Percentiles rank a stretch among this genome's conserved stretches.
phyloP scores from a whole-genome alignment of 2,113 vertebrate species.

The Boleophthalmus pectinirostris region DNA sequence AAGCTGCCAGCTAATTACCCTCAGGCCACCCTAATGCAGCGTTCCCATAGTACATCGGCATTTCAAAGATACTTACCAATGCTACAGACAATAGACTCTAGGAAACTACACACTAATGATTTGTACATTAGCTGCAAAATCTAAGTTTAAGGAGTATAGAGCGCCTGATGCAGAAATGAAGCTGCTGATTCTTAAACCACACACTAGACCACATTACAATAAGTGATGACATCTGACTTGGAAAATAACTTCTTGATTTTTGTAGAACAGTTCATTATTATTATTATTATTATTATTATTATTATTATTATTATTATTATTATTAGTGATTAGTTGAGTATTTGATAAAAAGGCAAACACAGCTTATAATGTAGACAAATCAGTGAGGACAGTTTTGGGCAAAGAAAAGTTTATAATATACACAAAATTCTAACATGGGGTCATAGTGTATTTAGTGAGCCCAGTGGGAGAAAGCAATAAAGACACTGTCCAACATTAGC shows the following conservation, averaged over 20 bases:
- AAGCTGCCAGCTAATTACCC: constrained; percentile 32
- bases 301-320: too few relatives aligned
- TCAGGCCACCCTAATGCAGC: background rate
- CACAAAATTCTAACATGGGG: too few relatives aligned
- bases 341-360: background rate
- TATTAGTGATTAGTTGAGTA: too few relatives aligned
- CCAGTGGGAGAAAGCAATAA: constrained; percentile 8
- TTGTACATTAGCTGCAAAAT: background rate
- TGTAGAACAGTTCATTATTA: too few relatives aligned
- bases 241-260: too few relatives aligned
- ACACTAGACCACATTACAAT: too few relatives aligned
- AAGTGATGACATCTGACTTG: too few relatives aligned
- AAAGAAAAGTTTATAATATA: background rate
- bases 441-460: constrained; percentile 15
- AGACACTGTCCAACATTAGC: background rate
- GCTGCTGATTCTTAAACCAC: background rate
- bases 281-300: too few relatives aligned
- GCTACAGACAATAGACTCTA: constrained; percentile 7
- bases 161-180: background rate
- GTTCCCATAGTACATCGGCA: background rate
- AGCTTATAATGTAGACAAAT: background rate
- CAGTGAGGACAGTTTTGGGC: background rate
- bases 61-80: background rate
- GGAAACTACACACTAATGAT: constrained; percentile 14
- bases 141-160: background rate